Conservation (phyloP, 2,888 invertebrate species). For the Drosophila greeni region DNA sequence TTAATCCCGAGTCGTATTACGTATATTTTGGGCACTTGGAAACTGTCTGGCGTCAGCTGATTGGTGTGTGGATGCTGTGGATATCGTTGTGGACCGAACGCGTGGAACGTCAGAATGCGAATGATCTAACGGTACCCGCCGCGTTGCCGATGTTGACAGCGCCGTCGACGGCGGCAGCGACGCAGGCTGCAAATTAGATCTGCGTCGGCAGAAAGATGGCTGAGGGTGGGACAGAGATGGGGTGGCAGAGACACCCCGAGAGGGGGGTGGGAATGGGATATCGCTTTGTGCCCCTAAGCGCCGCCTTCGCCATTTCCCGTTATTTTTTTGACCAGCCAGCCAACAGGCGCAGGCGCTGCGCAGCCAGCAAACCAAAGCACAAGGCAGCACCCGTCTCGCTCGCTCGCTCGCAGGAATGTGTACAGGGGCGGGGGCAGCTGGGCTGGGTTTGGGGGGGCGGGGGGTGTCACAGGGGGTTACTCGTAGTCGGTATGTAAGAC, state of each 20-base stretch:
- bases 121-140: slow-evolving; percentile 73
- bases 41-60: slow-evolving; percentile 3
- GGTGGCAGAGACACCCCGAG: too few species aligned
- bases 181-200: slow-evolving; percentile 44
- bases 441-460: background rate
- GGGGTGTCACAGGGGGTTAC: slow-evolving; percentile 4
- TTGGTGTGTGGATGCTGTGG: slow-evolving; percentile 9
- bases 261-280: slow-evolving; percentile 15
- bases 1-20: slow-evolving; percentile 10
- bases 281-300: slow-evolving; percentile 62
- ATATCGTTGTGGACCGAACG: slow-evolving; percentile 59
- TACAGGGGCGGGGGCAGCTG: background rate
- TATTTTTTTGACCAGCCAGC: slow-evolving; percentile 49
- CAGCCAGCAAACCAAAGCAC: slow-evolving; percentile 68
- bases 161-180: slow-evolving; percentile 21
- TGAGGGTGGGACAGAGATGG: slow-evolving; percentile 61
- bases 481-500: slow-evolving; percentile 60
- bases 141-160: slow-evolving; percentile 58
- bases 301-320: slow-evolving; percentile 71
- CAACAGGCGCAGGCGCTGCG: slow-evolving; percentile 60
- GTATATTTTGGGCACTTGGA: slow-evolving; percentile 9
- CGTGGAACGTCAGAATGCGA: slow-evolving; percentile 72
- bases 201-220: slow-evolving; percentile 59
- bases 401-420: background rate
- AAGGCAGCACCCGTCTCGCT: slow-evolving; percentile 21